Evolutionary conservation across 2,113 vertebrate species (phyloP), one percentile per base, ranked within the genome.

Genomic region (Mionectes macconnelli): DNA sequence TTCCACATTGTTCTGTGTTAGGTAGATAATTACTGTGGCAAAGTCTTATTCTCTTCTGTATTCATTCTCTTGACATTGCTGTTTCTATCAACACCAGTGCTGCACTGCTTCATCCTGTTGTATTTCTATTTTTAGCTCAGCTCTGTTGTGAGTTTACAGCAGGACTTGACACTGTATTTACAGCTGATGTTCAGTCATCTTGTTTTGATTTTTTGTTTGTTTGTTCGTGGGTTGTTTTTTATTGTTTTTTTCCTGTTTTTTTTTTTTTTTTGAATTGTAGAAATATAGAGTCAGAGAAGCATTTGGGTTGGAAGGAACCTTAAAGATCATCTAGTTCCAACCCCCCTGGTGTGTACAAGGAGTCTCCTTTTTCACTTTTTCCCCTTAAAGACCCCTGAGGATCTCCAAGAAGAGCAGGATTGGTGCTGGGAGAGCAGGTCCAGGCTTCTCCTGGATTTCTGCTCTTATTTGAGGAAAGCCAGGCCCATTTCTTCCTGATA

Each of bases 1-100:
- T 81, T 52, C 39, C 53, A 15, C 85, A 45, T 86, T 95, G 64
- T 93, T 93, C 92, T 84, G 52, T 21, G 28, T 45, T 42, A 57
- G 85, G 74, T 49, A 52, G 94, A 14, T 95, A 95, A 97, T 96
- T 92, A 66, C 60, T 39, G 64, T 53, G 40, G 88, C 73, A 75
- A 86, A 94, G 40, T 47, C 24, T 85, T 30, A 4, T 70, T 87
- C 50, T 77, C 73, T 57, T 25, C 68, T 70, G 4, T 86, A 70
- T 25, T 90, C 86, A 67, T 86, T 37, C 72, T 72, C 80, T 18
- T 84, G 72, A 69, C 84, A 37, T 8, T 7, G 27, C 72, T 94
- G 75, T 89, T 95, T 76, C 37, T 69, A 64, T 84, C 87, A n/a
- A 75, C 2, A 5, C 93, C 64, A 53, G 72, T n/a, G 68, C 75